phyloP scores from a whole-genome alignment of 2,113 vertebrate species.

The Menidia beryllina region DNA sequence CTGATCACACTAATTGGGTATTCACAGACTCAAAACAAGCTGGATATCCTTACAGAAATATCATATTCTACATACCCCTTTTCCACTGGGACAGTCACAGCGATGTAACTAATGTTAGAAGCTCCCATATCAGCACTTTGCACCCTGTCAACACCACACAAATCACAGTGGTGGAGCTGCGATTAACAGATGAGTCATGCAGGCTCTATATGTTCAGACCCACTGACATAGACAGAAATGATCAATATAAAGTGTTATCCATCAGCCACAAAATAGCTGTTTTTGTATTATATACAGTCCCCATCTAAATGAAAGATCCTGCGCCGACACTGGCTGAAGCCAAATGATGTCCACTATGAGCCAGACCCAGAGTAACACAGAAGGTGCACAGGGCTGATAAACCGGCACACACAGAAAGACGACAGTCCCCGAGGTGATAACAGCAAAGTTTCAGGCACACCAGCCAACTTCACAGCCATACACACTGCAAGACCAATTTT shows the following conservation, averaged over 20 bases:
- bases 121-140: constrained; percentile 65
- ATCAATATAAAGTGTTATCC: neutral
- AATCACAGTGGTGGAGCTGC: constrained; percentile 28
- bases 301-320: neutral
- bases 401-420: constrained; percentile 15
- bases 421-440: constrained; percentile 25
- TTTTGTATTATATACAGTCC: constrained; percentile 2
- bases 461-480: too few relatives aligned
- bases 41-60: constrained; percentile 54
- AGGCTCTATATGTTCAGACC: constrained; percentile 16
- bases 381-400: constrained; percentile 55
- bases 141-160: constrained; percentile 61
- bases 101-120: constrained; percentile 74
- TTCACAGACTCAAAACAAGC: constrained; percentile 38
- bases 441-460: neutral
- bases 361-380: constrained; percentile 15
- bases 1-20: constrained; percentile 21
- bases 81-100: constrained; percentile 65
- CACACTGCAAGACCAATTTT: neutral
- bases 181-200: constrained; percentile 56
- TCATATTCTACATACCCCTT: constrained; percentile 62
- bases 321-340: neutral
- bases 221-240: constrained; percentile 12
- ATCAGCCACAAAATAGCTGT: neutral
- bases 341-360: neutral